Evolutionary conservation across 2,113 vertebrate species (phyloP).

Genomic region (Phalacrocorax pelagicus): DNA sequence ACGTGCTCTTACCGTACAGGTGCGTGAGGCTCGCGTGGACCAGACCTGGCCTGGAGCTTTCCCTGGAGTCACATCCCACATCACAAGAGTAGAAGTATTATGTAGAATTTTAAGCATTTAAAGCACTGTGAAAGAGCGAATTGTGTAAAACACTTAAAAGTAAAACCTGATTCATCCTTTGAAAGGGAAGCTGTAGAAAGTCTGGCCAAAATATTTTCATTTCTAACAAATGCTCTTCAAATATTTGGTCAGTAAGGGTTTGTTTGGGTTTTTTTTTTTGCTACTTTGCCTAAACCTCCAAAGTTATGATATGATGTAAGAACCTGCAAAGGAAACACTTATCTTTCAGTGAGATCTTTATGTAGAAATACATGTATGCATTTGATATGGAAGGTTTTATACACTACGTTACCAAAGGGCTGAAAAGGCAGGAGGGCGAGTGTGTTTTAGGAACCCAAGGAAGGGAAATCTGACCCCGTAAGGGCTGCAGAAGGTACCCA

Average conservation of each 20-base stretch:
- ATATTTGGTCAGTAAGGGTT: not conserved
- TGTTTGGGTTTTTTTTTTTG: too few species aligned
- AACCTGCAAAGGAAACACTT: not conserved
- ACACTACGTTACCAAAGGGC: fast-evolving
- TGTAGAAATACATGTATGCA: not conserved
- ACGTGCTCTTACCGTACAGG: too few species aligned
- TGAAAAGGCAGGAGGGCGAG: not conserved
- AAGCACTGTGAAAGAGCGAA: not conserved
- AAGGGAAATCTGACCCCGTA: not conserved
- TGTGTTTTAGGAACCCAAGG: not conserved
- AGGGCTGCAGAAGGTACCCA: not conserved
- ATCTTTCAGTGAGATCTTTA: not conserved
- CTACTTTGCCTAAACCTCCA: not conserved
- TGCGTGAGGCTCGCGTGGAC: not conserved
- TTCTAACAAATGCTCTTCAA: not conserved
- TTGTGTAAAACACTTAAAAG: not conserved
- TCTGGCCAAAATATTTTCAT: not conserved
- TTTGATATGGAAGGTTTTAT: not conserved
- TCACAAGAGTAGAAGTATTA: fast-evolving
- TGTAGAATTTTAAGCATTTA: not conserved
- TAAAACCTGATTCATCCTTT: not conserved
- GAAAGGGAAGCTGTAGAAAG: not conserved
- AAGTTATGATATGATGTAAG: not conserved
- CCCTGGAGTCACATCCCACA: too few species aligned
- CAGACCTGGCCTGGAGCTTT: not conserved